Base-by-base conservation (phyloP, 2,113 vertebrate species). In the Podarcis cretensis region DNA sequence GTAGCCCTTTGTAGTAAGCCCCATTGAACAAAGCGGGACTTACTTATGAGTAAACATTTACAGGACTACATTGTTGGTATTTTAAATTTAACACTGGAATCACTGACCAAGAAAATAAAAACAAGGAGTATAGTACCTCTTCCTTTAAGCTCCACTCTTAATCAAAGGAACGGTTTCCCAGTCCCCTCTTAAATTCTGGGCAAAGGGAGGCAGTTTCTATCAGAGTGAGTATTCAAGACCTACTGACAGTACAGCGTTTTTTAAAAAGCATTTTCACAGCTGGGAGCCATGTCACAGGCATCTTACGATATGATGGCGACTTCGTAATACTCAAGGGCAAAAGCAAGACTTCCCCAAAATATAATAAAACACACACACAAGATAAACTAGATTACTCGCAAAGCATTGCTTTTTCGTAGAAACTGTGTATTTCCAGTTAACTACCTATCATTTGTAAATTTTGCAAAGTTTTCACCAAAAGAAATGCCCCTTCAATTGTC, bases 261-360 rank as follows among this genome's bases (percentile, higher is more conserved):
- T 84, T 79, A 77, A 21, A 86, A 86, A 78, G 84, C 40, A 79
- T 86, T 86, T 86, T 86, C 85, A 86, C 85, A 86, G 85, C 63
- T 86, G 63, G 85, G 12, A 86, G 63, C 75, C 85, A 86, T 78
- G 85, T 79, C 75, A 86, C 16, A 86, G 63, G 59, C 63, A 86
- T 79, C 63, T 54, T 68, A 79, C 75, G 40, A 48, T 54, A 86
- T 86, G 75, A 79, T 86, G 30, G 59, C 20, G 32, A 77, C 74
- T 78, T 86, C 84, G 48, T 78, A 86, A 78, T 66, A 86, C 85
- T 79, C 27, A 78, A 48, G 27, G 75, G 63, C 8, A 78, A 57
- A 86, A 78, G 37, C 40, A 48, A 69, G 12, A 32, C 10, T 27
- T 18, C 21, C 7, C 5, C 40, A 32, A 68, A 86, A 86, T 54